Evolutionary conservation across 2,888 invertebrate genomes (phyloP), one percentile per base, ranked within the genome.

Genomic region (Sicus ferrugineus): DNA sequence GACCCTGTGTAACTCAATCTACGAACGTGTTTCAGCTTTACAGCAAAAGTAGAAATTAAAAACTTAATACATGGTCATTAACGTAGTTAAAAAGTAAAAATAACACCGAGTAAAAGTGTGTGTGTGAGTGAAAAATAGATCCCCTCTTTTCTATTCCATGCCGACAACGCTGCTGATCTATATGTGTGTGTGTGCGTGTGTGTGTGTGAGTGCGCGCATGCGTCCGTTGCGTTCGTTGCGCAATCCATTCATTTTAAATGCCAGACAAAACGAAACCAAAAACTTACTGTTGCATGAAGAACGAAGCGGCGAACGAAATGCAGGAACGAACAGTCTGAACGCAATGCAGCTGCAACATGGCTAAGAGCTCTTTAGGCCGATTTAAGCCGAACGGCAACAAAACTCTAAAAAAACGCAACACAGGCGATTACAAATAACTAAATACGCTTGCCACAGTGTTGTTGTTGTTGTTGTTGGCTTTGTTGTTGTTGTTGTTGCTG

Each of bases 21-120:
- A n/a, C n/a, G 16, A 64, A 30, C 56, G 42, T 9, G 26, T 64
- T 31, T 31, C 23, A 66, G 28, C 42, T 26, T 54, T 54, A 23
- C 52, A n/a, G 54, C 52, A 23, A n/a, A 46, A 21, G 62, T 23
- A 54, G 67, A 67, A 59, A 67, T 59, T 67, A 67, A 48, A 67
- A 48, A 67, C 67, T 46, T 30, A 59, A 58, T 59, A 48, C 67
- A 67, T 67, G 67, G 67, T 59, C 67, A 67, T 67, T 67, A 59
- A 59, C 67, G 67, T 58, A 46, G 34, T 65, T 54, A 52, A 54
- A 65, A 65, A 65, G 65, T 65, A 65, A 65, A 50, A 54, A 34
- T 52, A 61, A n/a, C n/a, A n/a, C n/a, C n/a, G n/a, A n/a, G n/a
- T n/a, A n/a, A n/a, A 38, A 46, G 26, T 46, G 61, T 26, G 26